phyloP scores from a whole-genome alignment of 2,113 vertebrate genomes.

The Gorsachius goisagi region DNA sequence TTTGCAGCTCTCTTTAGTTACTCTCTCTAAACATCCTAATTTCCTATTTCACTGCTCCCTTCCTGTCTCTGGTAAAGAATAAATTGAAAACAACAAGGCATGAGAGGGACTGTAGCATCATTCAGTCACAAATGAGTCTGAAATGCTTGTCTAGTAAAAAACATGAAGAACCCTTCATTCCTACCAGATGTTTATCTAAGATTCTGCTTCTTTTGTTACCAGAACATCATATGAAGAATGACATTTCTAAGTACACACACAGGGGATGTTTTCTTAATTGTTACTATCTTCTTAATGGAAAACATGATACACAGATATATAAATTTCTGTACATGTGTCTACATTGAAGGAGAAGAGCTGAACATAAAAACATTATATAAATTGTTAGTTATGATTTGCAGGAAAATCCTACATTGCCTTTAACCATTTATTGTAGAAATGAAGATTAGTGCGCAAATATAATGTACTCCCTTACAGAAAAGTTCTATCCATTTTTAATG shows the following conservation, averaged over 20 bases:
- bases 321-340: background rate
- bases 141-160: constrained; percentile 6
- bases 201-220: background rate
- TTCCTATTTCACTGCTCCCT: constrained; percentile 30
- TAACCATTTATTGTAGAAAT: background rate
- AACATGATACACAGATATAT: background rate
- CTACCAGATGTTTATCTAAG: constrained; percentile 14
- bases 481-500: background rate
- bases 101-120: background rate
- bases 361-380: background rate
- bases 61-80: constrained; percentile 26
- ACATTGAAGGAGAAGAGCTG: background rate
- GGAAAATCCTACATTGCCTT: background rate
- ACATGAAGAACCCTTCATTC: background rate
- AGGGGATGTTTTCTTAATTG: background rate
- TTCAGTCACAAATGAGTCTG: background rate
- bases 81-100: constrained; percentile 24
- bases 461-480: background rate
- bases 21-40: constrained; percentile 45
- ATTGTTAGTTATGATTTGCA: background rate
- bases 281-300: background rate
- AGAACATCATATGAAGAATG: background rate
- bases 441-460: background rate
- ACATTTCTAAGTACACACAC: background rate
- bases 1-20: constrained; percentile 26